Evolutionary conservation across 2,888 invertebrate genomes (phyloP), one percentile per base, ranked within the genome.

Genomic region (Hydrotaea diabolus): DNA sequence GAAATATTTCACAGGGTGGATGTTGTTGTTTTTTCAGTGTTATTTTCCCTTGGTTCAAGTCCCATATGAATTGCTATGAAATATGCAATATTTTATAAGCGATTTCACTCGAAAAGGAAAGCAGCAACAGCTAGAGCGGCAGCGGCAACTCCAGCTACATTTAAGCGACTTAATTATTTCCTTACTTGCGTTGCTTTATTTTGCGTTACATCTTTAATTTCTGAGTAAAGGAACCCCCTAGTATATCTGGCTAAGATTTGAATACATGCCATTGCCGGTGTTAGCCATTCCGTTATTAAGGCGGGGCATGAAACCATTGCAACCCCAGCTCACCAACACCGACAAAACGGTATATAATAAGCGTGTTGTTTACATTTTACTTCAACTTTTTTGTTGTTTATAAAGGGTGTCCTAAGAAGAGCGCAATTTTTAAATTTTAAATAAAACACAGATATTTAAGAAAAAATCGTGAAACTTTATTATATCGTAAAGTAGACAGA

Each of bases 81-180:
- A 66, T 43, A 66, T 49, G 49, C 49, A 49, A 49, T 66, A 66
- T 39, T 26, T 66, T 66, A 39, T 66, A 66, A 43, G 39, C 66
- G 66, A 43, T 66, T 57, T 49, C 49, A 39, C 36, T 39, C 62
- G n/a, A 66, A 64, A 64, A 66, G 71, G 26, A 72, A 72, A 72
- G 72, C 55, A n/a, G 13, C n/a, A 15, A 4, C n/a, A 49, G n/a
- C 49, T 1, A n/a, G n/a, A 15, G 49, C n/a, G 15, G 43, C 43
- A 9, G 43, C 43, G n/a, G 49, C 49, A 13, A 49, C 13, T 2
- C 49, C n/a, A n/a, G 5, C 49, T n/a, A 49, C n/a, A 49, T n/a
- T 13, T n/a, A 7, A n/a, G 49, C 49, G 2, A 49, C 49, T 49
- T n/a, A 49, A 49, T 49, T 49, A 49, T 49, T 15, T n/a, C 49